Base-by-base conservation (phyloP, 1,140 invertebrate genomes). In the Trichonephila clavata region DNA sequence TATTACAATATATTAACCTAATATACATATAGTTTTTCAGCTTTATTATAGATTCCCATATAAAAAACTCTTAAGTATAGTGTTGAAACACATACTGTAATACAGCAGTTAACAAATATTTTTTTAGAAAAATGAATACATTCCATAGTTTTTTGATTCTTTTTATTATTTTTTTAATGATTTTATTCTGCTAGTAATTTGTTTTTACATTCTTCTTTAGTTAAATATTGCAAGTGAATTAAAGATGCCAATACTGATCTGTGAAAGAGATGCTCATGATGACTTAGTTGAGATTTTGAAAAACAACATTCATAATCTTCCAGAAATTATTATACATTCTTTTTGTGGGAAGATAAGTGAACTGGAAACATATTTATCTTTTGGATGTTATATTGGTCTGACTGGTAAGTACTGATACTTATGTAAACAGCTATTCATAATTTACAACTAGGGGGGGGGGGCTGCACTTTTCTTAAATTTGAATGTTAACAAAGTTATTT, bases 321-420 rank as follows among this genome's bases (percentile, higher is more conserved):
- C 95, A 32, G 97, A 98, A 21, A 97, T 98, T 86, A 97, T 99
- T n/a, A 97, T 99, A 88, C 98, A 99, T 96, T 99, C 98, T 94
- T 99, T 99, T 95, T 98, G 98, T 91, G 98, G 98, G n/a, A 98
- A 97, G 21, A 97, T 97, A 20, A 97, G 98, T 90, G 97, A 99
- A 95, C 98, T 98, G 0, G 96, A 97, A 94, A 97, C 97, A 94
- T 99, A 99, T 96, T 96, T 99, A n/a, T 97, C 98, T 94, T 97
- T 97, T 95, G 98, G 98, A 8, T 98, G 97, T 96, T 99, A 99
- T 95, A 96, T 98, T 94, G 98, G 98, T 88, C 96, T 98, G 90
- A 98, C 98, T 94, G 97, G 97, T 97, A 95, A 89, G 83, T 27
- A 50, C 10, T 50, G 10, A 0, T 50, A 50, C 10, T 50, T 50